A percentile compares a stretch with the other conserved stretches of the same genome.
These are phyloP conservation scores for Troides oblongomaculatus DNA, from an alignment of 2,888 invertebrate genomes.

Conservation along the genomic window DNA sequence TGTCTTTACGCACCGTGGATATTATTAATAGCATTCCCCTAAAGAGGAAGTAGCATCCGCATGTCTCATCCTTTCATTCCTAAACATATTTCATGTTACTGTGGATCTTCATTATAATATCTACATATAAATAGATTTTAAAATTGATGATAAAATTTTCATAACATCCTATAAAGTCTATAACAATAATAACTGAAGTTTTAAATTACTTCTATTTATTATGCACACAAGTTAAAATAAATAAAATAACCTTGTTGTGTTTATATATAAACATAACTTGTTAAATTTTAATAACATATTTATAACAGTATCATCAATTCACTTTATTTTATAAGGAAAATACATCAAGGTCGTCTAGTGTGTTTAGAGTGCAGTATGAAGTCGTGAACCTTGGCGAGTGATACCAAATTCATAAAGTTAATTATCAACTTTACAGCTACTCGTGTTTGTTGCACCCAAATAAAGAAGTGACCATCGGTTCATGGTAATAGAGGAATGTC, in stretches of 20 bases:
- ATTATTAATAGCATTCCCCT: too few relatives aligned
- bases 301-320: not conserved
- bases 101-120: too few relatives aligned
- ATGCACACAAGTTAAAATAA: too few relatives aligned
- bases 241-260: not conserved
- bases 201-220: too few relatives aligned
- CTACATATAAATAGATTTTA: too few relatives aligned
- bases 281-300: not conserved
- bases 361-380: constrained; percentile 2
- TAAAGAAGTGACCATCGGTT: constrained; percentile 23
- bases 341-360: constrained; percentile 13
- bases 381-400: constrained; percentile 19
- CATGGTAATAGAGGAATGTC: not conserved
- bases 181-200: too few relatives aligned
- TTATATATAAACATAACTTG: not conserved
- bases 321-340: constrained; percentile 24
- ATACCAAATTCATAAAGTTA: constrained; percentile 25
- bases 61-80: too few relatives aligned
- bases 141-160: too few relatives aligned
- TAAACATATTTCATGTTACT: too few relatives aligned
- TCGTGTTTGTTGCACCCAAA: constrained; percentile 21
- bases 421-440: constrained; percentile 2
- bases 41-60: too few relatives aligned
- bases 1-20: too few relatives aligned
- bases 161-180: too few relatives aligned